Base-by-base conservation (phyloP, 2,888 invertebrate species). In the Cremastobaeus sp. region DNA sequence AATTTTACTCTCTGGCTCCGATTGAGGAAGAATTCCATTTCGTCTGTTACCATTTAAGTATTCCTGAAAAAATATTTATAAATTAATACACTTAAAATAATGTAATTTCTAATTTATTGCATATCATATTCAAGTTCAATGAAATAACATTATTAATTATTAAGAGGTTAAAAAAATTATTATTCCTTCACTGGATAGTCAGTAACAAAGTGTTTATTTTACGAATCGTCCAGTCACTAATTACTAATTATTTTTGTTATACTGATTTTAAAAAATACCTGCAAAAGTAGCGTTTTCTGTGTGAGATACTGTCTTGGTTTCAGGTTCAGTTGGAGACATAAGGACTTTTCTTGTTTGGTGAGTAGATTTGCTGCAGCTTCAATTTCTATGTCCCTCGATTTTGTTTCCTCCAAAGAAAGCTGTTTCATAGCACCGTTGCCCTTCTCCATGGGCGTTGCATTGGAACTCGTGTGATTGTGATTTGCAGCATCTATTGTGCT, bases 221-320 rank as follows among this genome's bases (percentile, higher is more conserved):
- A n/a, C n/a, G n/a, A n/a, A n/a, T n/a, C n/a, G n/a, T n/a, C n/a
- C n/a, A n/a, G n/a, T n/a, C n/a, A n/a, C n/a, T n/a, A n/a, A n/a
- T n/a, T n/a, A n/a, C n/a, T n/a, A n/a, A n/a, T n/a, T n/a, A n/a
- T n/a, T n/a, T n/a, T n/a, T n/a, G n/a, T n/a, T n/a, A n/a, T 20
- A 50, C 11, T 25, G 25, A 14, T 12, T 66, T 14, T 25, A 20
- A 52, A 39, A 3, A 34, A 88, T 74, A 93, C 93, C 85, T 93
- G 92, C 65, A 97, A 90, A 75, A 96, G 91, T 79, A 96, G 91
- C 9, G 96, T 93, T 89, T 97, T 97, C 88, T 96, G 90, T 2
- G 96, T 95, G 81, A 95, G 92, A 89, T 96, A 97, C 88, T 95
- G 95, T 66, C 95, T 93, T 76, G 96, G 95, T 79, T 94, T 92